Evolutionary conservation across 2,888 invertebrate species (phyloP).

Genomic region (Fragum sueziense): DNA sequence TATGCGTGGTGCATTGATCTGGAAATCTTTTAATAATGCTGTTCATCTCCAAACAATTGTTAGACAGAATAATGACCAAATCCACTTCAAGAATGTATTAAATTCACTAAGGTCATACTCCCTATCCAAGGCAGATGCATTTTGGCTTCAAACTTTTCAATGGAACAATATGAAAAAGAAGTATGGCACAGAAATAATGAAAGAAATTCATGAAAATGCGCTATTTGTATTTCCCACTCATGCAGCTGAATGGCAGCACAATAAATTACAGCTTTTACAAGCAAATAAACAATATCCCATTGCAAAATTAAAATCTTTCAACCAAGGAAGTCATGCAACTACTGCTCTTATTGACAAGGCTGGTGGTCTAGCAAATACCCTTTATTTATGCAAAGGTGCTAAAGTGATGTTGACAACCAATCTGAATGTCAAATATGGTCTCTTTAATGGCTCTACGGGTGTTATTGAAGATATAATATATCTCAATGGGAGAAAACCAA

Average conservation of each 20-base stretch:
- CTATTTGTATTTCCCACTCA: no score
- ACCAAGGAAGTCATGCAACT: conserved; percentile 43
- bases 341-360: conserved; percentile 35
- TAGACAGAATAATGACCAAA: conserved; percentile 36
- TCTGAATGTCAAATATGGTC: conserved; percentile 50
- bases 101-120: conserved; percentile 38
- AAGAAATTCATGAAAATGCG: conserved; percentile 26
- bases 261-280: conserved; percentile 32
- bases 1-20: conserved; percentile 45
- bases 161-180: conserved; percentile 33
- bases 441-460: conserved; percentile 58
- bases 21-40: conserved; percentile 42
- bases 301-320: conserved; percentile 39
- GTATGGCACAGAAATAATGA: conserved; percentile 8
- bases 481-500: conserved; percentile 31
- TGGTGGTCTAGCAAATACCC: conserved; percentile 34
- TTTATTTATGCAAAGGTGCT: conserved; percentile 42
- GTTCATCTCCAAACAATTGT: conserved; percentile 42
- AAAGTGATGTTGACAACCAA: conserved; percentile 58
- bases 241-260: conserved; percentile 44
- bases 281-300: conserved; percentile 38
- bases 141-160: conserved; percentile 55
- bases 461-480: conserved; percentile 56
- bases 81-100: conserved; percentile 36
- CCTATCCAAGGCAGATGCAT: conserved; percentile 24